phyloP scores from a whole-genome alignment of 1,140 invertebrate species.

The Meloidogyne floridensis region DNA sequence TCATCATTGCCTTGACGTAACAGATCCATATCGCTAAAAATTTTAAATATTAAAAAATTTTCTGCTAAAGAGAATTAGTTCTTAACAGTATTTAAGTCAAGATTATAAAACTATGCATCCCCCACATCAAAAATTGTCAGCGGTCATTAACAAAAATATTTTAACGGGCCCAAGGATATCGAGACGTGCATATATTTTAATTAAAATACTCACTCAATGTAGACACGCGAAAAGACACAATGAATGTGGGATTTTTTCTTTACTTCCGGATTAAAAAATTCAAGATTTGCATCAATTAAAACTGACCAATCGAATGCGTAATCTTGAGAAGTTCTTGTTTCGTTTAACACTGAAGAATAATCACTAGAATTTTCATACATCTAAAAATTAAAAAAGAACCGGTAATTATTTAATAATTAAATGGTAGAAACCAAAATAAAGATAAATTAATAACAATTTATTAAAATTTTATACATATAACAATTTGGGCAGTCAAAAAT shows the following conservation, averaged over 20 bases:
- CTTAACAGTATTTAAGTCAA: no score
- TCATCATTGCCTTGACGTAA: conserved; percentile 28
- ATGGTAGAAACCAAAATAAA: conserved; percentile 10
- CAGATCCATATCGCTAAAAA: conserved; percentile 38
- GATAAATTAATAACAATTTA: background rate
- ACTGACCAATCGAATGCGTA: conserved; percentile 25
- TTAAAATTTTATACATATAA: background rate
- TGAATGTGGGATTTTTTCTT: background rate
- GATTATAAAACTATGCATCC: no score
- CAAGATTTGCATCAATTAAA: conserved; percentile 7
- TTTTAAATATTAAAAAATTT: conserved; percentile 15
- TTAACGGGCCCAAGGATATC: no score
- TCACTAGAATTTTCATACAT: conserved; percentile 5
- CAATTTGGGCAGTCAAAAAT: no score
- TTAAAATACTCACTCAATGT: conserved; percentile 26
- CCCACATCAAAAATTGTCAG: no score
- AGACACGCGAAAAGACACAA: conserved; percentile 35
- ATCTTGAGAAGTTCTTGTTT: conserved; percentile 1
- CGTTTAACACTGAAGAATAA: conserved; percentile 13
- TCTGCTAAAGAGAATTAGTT: background rate
- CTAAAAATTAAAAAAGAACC: background rate
- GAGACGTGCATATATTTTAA: background rate
- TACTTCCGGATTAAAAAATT: background rate
- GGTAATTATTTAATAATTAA: conserved; percentile 8
- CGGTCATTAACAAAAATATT: no score